Base-by-base conservation (phyloP, 1,140 invertebrate genomes). In the Campoletis sonorensis region DNA sequence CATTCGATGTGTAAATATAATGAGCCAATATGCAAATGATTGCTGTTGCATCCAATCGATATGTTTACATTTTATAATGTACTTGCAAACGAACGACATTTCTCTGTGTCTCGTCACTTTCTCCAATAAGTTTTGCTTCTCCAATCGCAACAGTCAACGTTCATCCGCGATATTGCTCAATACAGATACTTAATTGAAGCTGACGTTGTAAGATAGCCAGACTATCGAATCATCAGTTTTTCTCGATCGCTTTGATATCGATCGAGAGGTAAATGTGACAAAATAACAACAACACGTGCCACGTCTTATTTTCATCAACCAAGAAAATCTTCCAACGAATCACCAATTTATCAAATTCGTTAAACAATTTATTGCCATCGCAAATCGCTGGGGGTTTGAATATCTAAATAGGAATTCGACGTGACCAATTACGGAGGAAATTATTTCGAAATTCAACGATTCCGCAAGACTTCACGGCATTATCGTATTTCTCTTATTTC, bases 61-160 rank as follows among this genome's bases (percentile, higher is more conserved):
- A 11, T 64, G 27, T 27, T 4, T 27, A 27, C 13, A 27, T 13
- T 27, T 27, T 64, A 49, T 72, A n/a, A 72, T 49, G 18, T 37
- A 72, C 45, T 40, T 21, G 70, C 70, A 40, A 72, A 37, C 70
- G 70, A 72, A 72, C 70, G 70, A 72, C 70, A 72, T 72, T 72
- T 72, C 70, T 72, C 37, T 72, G 16, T 11, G 40, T 49, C 21
- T 64, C 33, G 40, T 72, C 37, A 72, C 70, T 72, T 72, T 72
- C 70, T 72, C 70, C 40, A 8, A n/a, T n/a, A n/a, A 23, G 4
- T 72, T n/a, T 49, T 23, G 70, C 40, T 37, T 49, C 61, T 64
- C 23, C 61, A 13, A 23, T n/a, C n/a, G 23, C n/a, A 64, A 40
- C 33, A 7, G 1, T 71, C 68, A 10, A 30, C 4, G 70, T 15